Percentiles rank a stretch among this genome's conserved stretches.
phyloP scores from a whole-genome alignment of 2,113 vertebrate species.

The Cyanistes caeruleus region DNA sequence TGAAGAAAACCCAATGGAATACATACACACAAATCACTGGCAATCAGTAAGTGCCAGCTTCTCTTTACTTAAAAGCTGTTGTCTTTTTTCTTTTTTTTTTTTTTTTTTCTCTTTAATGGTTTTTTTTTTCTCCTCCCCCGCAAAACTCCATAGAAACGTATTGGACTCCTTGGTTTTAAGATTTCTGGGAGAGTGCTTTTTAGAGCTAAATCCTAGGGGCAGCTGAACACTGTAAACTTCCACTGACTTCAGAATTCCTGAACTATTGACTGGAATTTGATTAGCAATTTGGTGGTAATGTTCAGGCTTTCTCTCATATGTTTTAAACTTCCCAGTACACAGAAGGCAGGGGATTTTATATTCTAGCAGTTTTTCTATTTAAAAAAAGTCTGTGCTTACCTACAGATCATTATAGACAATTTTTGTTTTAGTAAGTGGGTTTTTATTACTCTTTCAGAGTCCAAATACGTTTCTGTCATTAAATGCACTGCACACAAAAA shows the following conservation, averaged over 20 bases:
- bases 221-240: background rate
- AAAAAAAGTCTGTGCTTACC: background rate
- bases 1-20: background rate
- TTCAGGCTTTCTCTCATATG: rapidly evolving
- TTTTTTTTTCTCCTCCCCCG: background rate
- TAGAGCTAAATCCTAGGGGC: background rate
- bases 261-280: background rate
- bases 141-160: background rate
- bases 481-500: background rate
- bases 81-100: background rate
- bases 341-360: background rate
- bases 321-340: background rate
- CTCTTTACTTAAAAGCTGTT: background rate
- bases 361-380: background rate
- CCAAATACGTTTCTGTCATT: background rate
- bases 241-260: background rate
- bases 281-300: background rate
- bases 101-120: background rate
- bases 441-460: background rate
- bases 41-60: constrained; percentile 10
- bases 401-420: background rate
- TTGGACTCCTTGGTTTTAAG: background rate
- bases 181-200: background rate
- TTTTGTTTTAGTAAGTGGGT: background rate
- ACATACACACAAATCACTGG: background rate